A percentile compares a stretch with the other conserved stretches of the same genome.
Evolutionary conservation across 1,140 invertebrate species (phyloP).

Genomic region (Trialeurodes vaporariorum): DNA sequence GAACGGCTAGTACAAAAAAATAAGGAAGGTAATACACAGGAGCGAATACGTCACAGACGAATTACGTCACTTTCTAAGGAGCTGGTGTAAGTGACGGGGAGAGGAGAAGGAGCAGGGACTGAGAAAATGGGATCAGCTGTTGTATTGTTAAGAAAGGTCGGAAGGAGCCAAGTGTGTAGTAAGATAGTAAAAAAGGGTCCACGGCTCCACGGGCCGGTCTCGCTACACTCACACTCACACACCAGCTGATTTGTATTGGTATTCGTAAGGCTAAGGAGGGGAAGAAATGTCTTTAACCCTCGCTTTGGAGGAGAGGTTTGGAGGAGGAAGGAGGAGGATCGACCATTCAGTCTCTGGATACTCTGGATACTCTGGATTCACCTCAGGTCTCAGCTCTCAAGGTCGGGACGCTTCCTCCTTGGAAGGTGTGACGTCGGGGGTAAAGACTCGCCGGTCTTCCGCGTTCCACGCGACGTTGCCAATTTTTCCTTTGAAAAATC

Average conservation of each 20-base stretch:
- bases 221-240: no score
- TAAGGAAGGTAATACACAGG: not conserved
- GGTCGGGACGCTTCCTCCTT: not conserved
- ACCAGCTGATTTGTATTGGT: not conserved
- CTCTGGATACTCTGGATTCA: no score
- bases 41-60: not conserved
- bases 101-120: no score
- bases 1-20: not conserved
- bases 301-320: no score
- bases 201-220: no score
- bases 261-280: no score
- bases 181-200: not conserved
- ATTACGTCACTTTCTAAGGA: not conserved
- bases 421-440: not conserved
- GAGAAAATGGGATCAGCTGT: not conserved
- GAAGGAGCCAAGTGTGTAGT: not conserved
- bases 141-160: not conserved
- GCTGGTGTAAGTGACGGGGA: no score
- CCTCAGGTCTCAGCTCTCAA: no score
- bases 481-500: no score
- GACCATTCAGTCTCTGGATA: not conserved
- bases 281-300: not conserved
- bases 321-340: no score
- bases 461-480: no score
- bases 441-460: no score